Base-by-base conservation (phyloP, 2,113 vertebrate genomes). In the Hypomesus transpacificus region DNA sequence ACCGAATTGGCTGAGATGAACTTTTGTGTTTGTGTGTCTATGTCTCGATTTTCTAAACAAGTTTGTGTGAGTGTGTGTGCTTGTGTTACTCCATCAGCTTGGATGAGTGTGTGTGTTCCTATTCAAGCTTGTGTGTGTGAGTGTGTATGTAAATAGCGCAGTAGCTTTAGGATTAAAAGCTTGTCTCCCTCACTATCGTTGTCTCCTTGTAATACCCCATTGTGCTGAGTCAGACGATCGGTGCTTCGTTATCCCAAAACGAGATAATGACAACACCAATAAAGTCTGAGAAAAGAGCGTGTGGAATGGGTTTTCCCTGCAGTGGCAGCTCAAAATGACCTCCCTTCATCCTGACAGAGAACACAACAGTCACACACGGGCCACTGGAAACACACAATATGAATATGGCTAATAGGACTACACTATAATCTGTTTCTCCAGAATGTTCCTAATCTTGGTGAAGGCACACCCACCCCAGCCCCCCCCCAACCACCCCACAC, bases 401-500 rank as follows among this genome's bases (percentile, higher is more conserved):
- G 53, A 71, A 66, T 60, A 71, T 20, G 46, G n/a, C 18, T 66
- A 76, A 66, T 66, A 65, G 26, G 53, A 76, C 66, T 71, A 76
- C 51, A 39, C 39, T 11, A 14, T 53, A 63, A 56, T 18, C 61
- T 21, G n/a, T 34, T 54, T 74, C 59, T 28, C 61, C 61, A 14
- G 61, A 63, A 63, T 66, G 46, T 11, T 17, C 26, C 28, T 51
- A 11, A 13, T 16, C 18, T 16, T n/a, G 31, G 70, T 61, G 58
- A 65, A 26, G 61, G 57, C 34, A 59, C 65, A 65, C 14, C 16
- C 21, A 22, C 28, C 34, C 51, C 18, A 5, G 31, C 31, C 31
- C 7, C 28, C 46, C 65, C 21, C 5, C 28, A 31, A 39, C 20
- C 39, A 31, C n/a, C 16, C 9, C 39, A 9, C 18, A 63, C 50